A percentile compares a stretch with the other conserved stretches of the same genome.
Evolutionary conservation across 2,113 vertebrate species (phyloP).

Genomic region (Petrocephalus zakoni): DNA sequence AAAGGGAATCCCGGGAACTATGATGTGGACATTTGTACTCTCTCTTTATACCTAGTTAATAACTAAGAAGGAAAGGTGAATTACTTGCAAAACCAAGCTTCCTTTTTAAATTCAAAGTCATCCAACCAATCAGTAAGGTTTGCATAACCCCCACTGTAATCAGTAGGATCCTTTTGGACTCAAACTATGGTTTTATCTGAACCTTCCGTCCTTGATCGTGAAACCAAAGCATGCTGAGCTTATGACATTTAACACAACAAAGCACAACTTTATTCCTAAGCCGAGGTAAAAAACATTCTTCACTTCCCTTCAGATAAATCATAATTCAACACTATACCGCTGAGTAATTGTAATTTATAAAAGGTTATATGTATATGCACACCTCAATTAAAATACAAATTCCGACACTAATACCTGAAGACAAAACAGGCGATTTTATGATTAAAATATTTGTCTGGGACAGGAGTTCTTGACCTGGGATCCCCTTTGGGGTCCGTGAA

Average conservation of each 20-base stretch:
- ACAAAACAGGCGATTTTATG: not conserved
- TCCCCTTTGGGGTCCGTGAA: not conserved
- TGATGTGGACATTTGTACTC: constrained; percentile 77
- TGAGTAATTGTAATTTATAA: not conserved
- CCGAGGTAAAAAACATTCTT: not conserved
- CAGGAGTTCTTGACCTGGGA: not conserved
- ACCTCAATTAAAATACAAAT: not conserved
- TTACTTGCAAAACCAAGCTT: constrained; percentile 27
- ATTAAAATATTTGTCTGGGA: not conserved
- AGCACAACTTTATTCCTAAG: not conserved
- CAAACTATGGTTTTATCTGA: not conserved
- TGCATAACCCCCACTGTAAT: not conserved
- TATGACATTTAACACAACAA: constrained; percentile 20
- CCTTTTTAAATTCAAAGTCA: constrained; percentile 26
- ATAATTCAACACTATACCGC: not conserved
- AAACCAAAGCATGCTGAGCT: constrained; percentile 4
- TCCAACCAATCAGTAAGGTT: not conserved
- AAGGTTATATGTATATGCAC: not conserved
- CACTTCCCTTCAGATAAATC: not conserved
- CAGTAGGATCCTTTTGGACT: not conserved
- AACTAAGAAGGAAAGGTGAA: constrained; percentile 68
- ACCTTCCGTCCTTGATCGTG: constrained; percentile 1
- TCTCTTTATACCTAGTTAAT: constrained; percentile 75
- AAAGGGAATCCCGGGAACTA: constrained; percentile 86
- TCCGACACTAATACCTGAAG: not conserved